Percentiles rank a stretch among this genome's conserved stretches.
Conservation (phyloP, 2,797 vertebrate species). For the Dermochelys coriacea region DNA sequence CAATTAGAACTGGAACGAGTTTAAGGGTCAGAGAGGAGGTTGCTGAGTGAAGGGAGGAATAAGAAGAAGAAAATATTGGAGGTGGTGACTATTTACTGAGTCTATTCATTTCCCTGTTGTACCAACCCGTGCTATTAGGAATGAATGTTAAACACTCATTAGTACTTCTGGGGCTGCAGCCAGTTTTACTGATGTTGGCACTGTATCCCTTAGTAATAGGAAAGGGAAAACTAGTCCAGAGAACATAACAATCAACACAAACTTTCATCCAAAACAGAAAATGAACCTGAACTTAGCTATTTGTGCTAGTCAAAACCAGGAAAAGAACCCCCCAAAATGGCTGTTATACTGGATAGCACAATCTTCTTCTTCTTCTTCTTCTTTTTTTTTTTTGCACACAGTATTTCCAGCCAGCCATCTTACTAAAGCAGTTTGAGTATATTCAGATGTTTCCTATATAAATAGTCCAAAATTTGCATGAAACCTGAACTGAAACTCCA, state of each 20-base stretch:
- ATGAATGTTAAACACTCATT: conserved; percentile 15
- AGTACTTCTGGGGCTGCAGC: conserved; percentile 15
- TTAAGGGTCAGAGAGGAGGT: background rate
- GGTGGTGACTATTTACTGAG: background rate
- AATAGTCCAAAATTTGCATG: background rate
- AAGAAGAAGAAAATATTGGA: background rate
- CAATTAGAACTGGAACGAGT: background rate
- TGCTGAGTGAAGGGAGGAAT: conserved; percentile 11
- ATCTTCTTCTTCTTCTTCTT: background rate
- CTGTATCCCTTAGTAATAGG: background rate
- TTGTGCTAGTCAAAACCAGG: too few species aligned
- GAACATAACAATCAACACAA: conserved; percentile 37
- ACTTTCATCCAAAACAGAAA: conserved; percentile 8
- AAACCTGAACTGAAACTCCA: background rate
- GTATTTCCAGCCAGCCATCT: conserved; percentile 6
- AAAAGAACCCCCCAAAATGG: too few species aligned
- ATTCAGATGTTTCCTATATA: background rate
- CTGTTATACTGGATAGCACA: background rate
- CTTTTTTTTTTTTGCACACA: background rate
- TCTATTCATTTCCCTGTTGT: conserved; percentile 28
- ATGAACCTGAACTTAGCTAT: background rate
- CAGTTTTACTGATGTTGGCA: conserved; percentile 24
- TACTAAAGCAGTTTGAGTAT: background rate
- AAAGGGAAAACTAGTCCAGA: conserved; percentile 18
- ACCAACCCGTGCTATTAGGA: background rate